Conservation (phyloP, 2,888 invertebrate species). For the Pimpla rufipes region DNA sequence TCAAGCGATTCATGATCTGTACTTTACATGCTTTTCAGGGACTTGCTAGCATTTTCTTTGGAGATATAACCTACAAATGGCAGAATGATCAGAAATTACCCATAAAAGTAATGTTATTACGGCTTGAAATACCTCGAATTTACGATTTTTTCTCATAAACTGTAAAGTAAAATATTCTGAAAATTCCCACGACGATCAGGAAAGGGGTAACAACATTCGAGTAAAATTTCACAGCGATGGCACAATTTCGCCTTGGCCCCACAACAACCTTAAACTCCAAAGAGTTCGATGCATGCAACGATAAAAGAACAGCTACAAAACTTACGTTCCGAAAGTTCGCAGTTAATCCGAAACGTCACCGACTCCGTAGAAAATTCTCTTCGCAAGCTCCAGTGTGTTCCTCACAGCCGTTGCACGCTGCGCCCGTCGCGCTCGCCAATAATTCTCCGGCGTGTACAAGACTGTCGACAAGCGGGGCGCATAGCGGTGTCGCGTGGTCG, state of each 20-base stretch:
- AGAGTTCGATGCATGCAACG: too few species aligned
- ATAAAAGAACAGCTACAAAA: not conserved
- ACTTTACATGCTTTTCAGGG: too few species aligned
- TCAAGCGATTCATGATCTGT: too few species aligned
- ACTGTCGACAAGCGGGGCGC: conserved; percentile 76
- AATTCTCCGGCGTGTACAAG: conserved; percentile 64
- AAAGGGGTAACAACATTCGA: not conserved
- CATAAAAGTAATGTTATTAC: not conserved
- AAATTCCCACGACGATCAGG: not conserved
- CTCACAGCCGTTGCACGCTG: not conserved
- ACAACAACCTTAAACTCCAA: not conserved
- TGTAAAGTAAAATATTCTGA: not conserved
- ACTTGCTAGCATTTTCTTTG: not conserved
- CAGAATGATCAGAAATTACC: not conserved
- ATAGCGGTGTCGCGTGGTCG: conserved; percentile 68
- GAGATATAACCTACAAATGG: not conserved
- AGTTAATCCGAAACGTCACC: not conserved
- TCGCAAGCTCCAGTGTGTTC: not conserved
- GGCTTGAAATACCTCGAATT: not conserved
- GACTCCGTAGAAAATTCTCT: conserved; percentile 3
- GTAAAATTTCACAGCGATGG: conserved; percentile 1
- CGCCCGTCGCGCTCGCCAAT: conserved; percentile 6
- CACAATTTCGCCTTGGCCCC: not conserved
- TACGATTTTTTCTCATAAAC: not conserved
- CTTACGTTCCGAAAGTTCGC: not conserved